Conservation (phyloP, 37 sponge, comb jelly and placozoan genomes). For the Ianthella basta region DNA sequence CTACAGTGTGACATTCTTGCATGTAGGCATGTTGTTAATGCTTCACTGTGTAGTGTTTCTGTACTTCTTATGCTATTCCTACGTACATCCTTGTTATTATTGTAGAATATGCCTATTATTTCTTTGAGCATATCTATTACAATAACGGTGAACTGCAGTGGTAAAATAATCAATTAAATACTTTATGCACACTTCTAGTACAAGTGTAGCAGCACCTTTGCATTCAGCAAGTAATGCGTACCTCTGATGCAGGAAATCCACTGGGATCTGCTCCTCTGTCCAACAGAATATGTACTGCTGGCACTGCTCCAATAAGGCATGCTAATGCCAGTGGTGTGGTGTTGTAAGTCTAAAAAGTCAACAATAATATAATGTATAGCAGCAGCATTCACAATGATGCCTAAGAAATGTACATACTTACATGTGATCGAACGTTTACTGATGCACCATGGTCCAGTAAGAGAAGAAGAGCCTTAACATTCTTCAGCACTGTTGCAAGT, state of each 20-base stretch:
- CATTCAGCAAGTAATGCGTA: neutral
- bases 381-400: neutral
- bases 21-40: no score
- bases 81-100: no score
- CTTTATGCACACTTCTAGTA: no score
- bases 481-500: conserved; percentile 4
- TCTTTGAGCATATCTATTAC: no score
- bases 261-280: neutral
- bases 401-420: neutral
- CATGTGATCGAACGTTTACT: neutral
- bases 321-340: neutral
- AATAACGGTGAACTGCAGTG: no score
- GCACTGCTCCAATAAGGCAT: conserved; percentile 4
- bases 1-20: no score
- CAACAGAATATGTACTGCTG: neutral
- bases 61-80: no score
- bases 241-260: neutral
- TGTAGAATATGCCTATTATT: no score
- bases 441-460: neutral
- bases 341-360: neutral
- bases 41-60: no score
- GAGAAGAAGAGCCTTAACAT: neutral
- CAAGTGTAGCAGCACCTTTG: neutral
- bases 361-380: neutral
- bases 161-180: no score